Evolutionary conservation across 64 coral and sea anemone genomes (phyloP).

Genomic region (Acropora tenuis): DNA sequence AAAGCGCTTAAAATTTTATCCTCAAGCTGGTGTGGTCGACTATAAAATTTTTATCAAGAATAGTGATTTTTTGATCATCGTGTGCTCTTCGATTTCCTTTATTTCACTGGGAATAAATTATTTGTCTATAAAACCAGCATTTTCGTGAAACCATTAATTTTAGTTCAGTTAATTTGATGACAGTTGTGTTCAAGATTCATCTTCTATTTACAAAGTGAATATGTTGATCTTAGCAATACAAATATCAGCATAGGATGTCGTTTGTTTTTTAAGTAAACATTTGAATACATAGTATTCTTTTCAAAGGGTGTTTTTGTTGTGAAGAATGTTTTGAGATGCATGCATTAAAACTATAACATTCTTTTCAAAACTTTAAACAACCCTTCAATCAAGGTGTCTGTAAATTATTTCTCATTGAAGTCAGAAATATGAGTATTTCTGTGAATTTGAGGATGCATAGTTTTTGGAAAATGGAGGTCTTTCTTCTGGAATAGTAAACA

Average conservation of each 20-base stretch:
- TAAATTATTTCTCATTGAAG: neutral
- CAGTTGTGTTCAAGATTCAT: neutral
- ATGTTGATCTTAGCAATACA: conserved; percentile 8
- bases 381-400: neutral
- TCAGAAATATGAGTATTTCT: no score
- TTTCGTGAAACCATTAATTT: neutral
- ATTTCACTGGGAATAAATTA: neutral
- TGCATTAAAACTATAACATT: neutral
- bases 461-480: neutral
- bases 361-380: no score
- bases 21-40: neutral
- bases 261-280: neutral
- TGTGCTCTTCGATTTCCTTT: neutral
- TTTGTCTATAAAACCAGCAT: neutral
- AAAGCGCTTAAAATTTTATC: neutral
- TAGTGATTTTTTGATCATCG: neutral
- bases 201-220: conserved; percentile 12
- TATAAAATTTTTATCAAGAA: neutral
- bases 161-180: neutral
- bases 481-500: no score
- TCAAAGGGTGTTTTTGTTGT: neutral
- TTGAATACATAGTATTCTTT: neutral
- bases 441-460: neutral
- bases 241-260: neutral
- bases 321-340: neutral